Percentiles rank a stretch among this genome's conserved stretches.
These are phyloP conservation scores for Beris morrisii DNA, from an alignment of 2,888 invertebrate genomes.

Conservation along the genomic window DNA sequence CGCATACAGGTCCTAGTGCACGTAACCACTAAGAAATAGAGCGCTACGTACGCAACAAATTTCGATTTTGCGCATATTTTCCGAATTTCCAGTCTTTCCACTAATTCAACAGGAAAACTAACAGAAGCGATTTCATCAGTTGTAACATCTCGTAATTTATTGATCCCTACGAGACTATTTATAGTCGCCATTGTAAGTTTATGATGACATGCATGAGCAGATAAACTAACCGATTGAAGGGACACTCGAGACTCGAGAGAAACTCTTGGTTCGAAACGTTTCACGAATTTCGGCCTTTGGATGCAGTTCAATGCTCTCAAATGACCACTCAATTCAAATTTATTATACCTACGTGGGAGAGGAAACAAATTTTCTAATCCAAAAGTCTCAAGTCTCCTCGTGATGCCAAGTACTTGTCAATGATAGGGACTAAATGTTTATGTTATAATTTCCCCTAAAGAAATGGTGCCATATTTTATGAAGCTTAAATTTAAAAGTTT, in stretches of 20 bases:
- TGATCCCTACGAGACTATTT: constrained; percentile 34
- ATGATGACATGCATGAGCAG: constrained; percentile 35
- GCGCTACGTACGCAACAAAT: too few relatives aligned
- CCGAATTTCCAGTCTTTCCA: too few relatives aligned
- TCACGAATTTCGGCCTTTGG: constrained; percentile 3
- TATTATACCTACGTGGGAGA: neutral
- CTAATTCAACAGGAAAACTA: constrained; percentile 7
- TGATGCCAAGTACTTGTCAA: too few relatives aligned
- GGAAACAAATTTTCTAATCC: too few relatives aligned
- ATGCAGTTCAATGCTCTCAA: constrained; percentile 21
- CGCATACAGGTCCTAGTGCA: too few relatives aligned
- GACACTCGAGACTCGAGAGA: neutral
- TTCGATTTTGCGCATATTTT: too few relatives aligned
- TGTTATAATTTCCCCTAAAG: too few relatives aligned
- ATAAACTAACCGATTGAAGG: constrained; percentile 12
- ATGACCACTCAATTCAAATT: constrained; percentile 21
- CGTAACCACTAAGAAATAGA: too few relatives aligned
- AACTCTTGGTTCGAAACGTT: constrained; percentile 17
- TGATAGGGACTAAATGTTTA: too few relatives aligned
- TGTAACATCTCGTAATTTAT: constrained; percentile 29
- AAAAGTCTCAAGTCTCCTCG: too few relatives aligned
- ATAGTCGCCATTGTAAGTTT: constrained; percentile 36
- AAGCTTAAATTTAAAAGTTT: too few relatives aligned
- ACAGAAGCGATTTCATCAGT: constrained; percentile 21
- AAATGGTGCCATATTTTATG: too few relatives aligned